Base-by-base conservation (phyloP, 2,888 invertebrate species). In the Epicampocera succincta region DNA sequence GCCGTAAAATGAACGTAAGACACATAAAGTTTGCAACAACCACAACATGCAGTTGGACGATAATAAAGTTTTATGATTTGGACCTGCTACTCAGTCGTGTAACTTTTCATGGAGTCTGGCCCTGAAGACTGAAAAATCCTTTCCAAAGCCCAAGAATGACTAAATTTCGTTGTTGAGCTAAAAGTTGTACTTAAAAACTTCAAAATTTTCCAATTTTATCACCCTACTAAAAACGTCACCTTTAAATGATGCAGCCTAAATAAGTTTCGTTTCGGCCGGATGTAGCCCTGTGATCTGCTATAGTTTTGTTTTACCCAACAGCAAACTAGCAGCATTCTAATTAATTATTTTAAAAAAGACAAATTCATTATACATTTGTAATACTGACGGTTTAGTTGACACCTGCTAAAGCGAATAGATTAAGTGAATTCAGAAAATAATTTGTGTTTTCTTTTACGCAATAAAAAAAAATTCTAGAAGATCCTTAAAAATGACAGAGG, bases 401-500 rank as follows among this genome's bases (percentile, higher is more conserved):
- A 82, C 48, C 65, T 73, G 58, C 56, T 58, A 25, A n/a, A 33
- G 15, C 42, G 40, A 44, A 50, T 17, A 25, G 1, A 60, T 19
- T 46, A 40, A 58, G 9, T 29, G 33, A 5, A 19, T 11, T 11
- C 17, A 15, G 9, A 0, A 48, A 71, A 40, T 48, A 40, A 25
- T 44, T 44, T 29, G 9, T 5, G 5, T 5, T 21, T 33, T n/a
- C n/a, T n/a, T 33, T 33, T 5, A 33, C 8, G 33, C 5, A 33
- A 33, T 8, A 33, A 33, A 33, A 15, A n/a, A 33, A 46, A 69
- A 46, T 11, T 3, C 12, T 38, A 25, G 40, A 71, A 42, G 8
- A 33, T 33, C 9, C 33, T 33, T 33, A 33, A 33, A n/a, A 40
- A 79, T 79, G 68, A 84, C 86, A 61, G 87, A 87, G 21, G 86